Base-by-base conservation (phyloP, 2,797 vertebrate genomes). In the Sebastes melanostomus region DNA sequence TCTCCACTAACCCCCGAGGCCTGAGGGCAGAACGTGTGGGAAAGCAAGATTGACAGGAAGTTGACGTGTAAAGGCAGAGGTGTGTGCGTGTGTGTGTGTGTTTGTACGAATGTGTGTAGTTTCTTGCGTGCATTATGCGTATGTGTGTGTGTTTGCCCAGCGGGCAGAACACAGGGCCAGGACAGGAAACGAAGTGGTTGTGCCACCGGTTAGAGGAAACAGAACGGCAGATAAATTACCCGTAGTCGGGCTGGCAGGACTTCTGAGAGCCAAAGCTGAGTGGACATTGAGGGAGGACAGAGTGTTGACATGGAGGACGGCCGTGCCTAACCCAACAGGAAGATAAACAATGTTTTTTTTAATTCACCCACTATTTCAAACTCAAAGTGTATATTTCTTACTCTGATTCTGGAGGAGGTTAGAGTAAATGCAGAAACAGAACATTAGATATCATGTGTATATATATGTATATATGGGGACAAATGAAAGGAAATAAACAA, bases 141-240 rank as follows among this genome's bases (percentile, higher is more conserved):
- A 14, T 79, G 77, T 86, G 85, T 36, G 38, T 88, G 90, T 88
- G 84, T 91, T 87, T 94, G 88, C 86, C 86, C 72, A 91, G 82
- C 66, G 74, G 91, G 84, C 86, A 86, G 83, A 88, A 88, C 89
- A 91, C 83, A 68, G 80, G 80, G 79, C 85, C 86, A 87, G 87
- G 72, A 71, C 89, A 90, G 91, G 90, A 94, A 94, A 91, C 89
- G 2, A 74, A 88, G 87, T 58, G 72, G 85, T 91, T 81, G 85
- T 92, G 91, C 88, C 88, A 92, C 82, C 80, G 85, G 90, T 90
- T 87, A 89, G 78, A 92, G 90, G 88, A 91, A 89, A 88, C 87
- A 86, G 78, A 93, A 61, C 20, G 42, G 88, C 71, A 89, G 89
- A 92, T 91, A 89, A 94, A 92, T 95, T 82, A 93, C 86, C 82